Base-by-base conservation (phyloP, 2,113 vertebrate species). In the Oncorhynchus kisutch region DNA sequence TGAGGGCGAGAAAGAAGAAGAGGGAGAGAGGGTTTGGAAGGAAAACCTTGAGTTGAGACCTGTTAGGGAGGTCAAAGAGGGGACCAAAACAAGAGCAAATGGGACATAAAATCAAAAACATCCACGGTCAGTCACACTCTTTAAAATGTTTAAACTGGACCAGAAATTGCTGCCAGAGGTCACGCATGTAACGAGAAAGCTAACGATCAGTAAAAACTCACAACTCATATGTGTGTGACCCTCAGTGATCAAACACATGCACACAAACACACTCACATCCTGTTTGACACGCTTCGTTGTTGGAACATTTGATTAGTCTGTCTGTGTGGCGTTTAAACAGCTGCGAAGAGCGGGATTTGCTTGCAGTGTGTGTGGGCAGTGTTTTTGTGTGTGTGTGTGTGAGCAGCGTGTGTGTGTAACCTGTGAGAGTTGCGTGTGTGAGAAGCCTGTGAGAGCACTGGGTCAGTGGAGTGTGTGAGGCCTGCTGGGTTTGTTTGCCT, bases 91-190 rank as follows among this genome's bases (percentile, higher is more conserved):
- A 34, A 34, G 34, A 34, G 0, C 34, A 34, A 34, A 34, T 7
- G 34, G 34, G 34, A 76, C 48, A 65, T 24, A 18, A 22, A 67
- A 22, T 29, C 71, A 71, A 54, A 83, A 27, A 76, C 75, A 79
- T 78, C 67, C 71, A 71, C 39, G 31, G 34, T 68, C 12, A 22
- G 45, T 74, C 76, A 67, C 77, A 71, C 72, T 64, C 75, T 51
- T 51, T 14, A 76, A 83, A 49, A 77, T n/a, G 20, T 78, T 68
- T 39, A 2, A 74, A 70, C 22, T 65, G 66, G 34, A 73, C 57
- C 60, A 34, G 59, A n/a, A 59, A 49, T 68, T 29, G 16, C 39
- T 49, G 3, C 31, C 5, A 45, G 29, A 73, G 57, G 20, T 29
- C 31, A 29, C 25, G 11, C 49, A 34, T 2, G 18, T 31, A 31